phyloP scores from a whole-genome alignment of 2,888 invertebrate species.

The Sinelater perroti region DNA sequence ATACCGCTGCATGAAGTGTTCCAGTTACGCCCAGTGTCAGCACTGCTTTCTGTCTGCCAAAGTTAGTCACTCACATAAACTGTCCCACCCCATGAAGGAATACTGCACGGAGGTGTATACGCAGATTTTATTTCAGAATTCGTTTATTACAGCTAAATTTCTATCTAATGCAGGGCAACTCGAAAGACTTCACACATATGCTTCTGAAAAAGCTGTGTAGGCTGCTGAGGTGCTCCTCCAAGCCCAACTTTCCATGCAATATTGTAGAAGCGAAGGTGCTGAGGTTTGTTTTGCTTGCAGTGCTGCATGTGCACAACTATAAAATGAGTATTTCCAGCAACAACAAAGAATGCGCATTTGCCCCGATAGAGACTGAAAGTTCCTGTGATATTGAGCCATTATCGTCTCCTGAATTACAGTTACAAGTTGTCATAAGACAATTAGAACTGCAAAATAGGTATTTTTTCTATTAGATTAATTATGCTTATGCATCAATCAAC shows the following conservation, averaged over 20 bases:
- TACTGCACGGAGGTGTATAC: conserved; percentile 64
- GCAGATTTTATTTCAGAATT: conserved; percentile 16
- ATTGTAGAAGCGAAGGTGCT: conserved; percentile 52
- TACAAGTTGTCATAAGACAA: conserved; percentile 76
- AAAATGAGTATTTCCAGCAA: conserved; percentile 36
- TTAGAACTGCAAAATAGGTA: conserved; percentile 73
- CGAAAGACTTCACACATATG: conserved; percentile 43
- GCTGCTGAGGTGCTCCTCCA: conserved; percentile 49
- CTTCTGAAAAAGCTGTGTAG: conserved; percentile 52
- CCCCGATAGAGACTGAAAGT: conserved; percentile 43
- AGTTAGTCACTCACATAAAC: conserved; percentile 69
- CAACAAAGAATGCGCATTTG: conserved; percentile 46
- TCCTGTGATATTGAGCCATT: conserved; percentile 50
- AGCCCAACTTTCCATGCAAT: conserved; percentile 31
- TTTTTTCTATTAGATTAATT: background rate
- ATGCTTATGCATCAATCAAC: background rate
- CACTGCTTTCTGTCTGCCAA: conserved; percentile 72
- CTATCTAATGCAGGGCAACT: conserved; percentile 34
- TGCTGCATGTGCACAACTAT: background rate
- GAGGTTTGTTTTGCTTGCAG: conserved; percentile 56
- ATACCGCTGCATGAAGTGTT: conserved; percentile 72
- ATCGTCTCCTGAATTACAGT: conserved; percentile 67
- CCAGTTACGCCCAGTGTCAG: conserved; percentile 73
- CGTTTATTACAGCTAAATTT: background rate
- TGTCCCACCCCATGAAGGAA: conserved; percentile 72